Evolutionary conservation across 2,113 vertebrate genomes (phyloP).

Genomic region (Tiliqua scincoides): DNA sequence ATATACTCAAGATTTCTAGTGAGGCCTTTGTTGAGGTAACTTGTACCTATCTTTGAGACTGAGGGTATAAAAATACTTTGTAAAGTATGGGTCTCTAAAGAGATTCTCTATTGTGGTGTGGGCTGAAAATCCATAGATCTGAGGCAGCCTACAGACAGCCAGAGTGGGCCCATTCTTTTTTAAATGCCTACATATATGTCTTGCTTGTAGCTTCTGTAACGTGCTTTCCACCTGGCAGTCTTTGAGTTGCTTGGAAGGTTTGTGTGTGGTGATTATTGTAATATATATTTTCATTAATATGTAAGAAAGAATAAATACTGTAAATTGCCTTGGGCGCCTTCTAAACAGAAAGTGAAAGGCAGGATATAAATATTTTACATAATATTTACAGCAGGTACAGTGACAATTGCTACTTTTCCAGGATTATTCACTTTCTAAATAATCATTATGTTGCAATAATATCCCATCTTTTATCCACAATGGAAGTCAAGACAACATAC

Average conservation of each 20-base stretch:
- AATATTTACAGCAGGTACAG: neutral
- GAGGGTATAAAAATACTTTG: conserved; percentile 41
- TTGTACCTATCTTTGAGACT: conserved; percentile 44
- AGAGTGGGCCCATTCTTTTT: neutral
- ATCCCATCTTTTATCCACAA: neutral
- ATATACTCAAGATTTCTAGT: conserved; percentile 35
- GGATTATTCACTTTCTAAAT: neutral
- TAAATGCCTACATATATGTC: neutral
- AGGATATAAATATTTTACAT: neutral
- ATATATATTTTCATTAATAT: neutral
- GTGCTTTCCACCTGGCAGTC: neutral
- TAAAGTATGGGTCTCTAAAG: conserved; percentile 10
- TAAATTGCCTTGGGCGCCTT: too few species aligned
- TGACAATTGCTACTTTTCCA: neutral
- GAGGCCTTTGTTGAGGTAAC: conserved; percentile 57
- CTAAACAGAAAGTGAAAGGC: too few species aligned
- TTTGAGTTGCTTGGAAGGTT: neutral
- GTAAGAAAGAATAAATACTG: too few species aligned
- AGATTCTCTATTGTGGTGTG: conserved; percentile 6
- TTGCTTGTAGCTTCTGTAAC: neutral
- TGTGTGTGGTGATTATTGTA: neutral
- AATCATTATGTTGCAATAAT: neutral
- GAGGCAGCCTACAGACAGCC: neutral
- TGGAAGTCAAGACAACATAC: neutral
- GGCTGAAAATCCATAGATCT: conserved; percentile 1